Evolutionary conservation across 1,140 invertebrate species (phyloP), one percentile per base, ranked within the genome.

Genomic region (Pseudomyrmex pallidus): DNA sequence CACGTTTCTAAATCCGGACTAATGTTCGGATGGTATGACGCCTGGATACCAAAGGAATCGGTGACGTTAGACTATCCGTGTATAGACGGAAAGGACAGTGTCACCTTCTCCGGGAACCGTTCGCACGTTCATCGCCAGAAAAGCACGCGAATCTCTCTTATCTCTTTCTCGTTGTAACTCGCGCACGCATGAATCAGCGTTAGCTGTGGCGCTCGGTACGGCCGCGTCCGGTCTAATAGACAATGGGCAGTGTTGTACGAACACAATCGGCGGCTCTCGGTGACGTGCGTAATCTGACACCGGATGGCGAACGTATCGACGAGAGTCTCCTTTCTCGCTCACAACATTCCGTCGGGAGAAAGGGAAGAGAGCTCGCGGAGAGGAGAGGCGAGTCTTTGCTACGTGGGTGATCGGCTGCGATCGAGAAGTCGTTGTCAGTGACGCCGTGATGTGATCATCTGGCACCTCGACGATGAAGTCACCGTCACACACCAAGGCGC

Each of bases 241-340:
- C 91, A 94, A 93, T 92, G 92, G 78, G 68, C 91, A 90, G 86
- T 92, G 91, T 94, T 94, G 90, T 90, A 89, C 86, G 91, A 93
- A 93, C 90, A 93, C 91, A 91, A 94, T 92, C 90, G 90, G 86
- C 89, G 20, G 35, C 15, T 10, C 82, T 90, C 85, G 92, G 91
- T 91, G 90, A 84, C 76, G 93, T 35, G 62, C 62, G 74, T 92
- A 93, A 94, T 91, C 87, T 87, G 85, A 94, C 90, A 94, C 94
- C 93, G 94, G 93, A 94, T 94, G 92, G 88, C 82, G 92, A 91
- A 89, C 88, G 88, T 63, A 67, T 87, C 86, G 89, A 44, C 62
- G 83, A 94, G 93, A 35, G 35, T 35, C 35, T 35, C 35, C 35
- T 35, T 35, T 35, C 35, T 35, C 35, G 35, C 35, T 92, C 94